Evolutionary conservation across 2,113 vertebrate genomes (phyloP).

Genomic region (Ceyx cyanopectus): DNA sequence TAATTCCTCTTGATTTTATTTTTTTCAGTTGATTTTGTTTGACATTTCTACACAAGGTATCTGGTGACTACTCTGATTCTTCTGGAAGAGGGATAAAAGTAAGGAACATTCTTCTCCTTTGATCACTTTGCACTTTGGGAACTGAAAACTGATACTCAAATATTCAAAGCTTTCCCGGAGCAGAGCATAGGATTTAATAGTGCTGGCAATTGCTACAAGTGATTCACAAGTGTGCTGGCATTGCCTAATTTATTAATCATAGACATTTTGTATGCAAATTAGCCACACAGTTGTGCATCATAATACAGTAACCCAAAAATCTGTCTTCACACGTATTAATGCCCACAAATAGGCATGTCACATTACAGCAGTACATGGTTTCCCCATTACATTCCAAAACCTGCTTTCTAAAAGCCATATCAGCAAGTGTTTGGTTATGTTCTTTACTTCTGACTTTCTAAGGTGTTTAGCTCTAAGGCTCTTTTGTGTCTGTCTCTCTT

Average conservation of each 20-base stretch:
- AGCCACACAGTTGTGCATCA: background rate
- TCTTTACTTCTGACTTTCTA: background rate
- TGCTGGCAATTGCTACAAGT: background rate
- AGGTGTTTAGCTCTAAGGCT: background rate
- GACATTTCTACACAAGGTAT: background rate
- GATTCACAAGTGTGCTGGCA: background rate
- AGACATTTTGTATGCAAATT: conserved; percentile 12
- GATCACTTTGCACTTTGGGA: background rate
- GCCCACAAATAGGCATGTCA: rapidly evolving
- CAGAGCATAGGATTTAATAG: background rate
- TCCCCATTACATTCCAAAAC: background rate
- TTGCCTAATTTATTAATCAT: conserved; percentile 35
- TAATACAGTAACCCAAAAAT: background rate
- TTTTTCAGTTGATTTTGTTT: background rate
- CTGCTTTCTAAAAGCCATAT: background rate
- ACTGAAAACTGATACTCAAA: background rate
- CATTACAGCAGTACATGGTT: background rate
- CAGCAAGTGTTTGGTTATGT: background rate
- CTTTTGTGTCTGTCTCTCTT: background rate
- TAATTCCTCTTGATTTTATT: background rate
- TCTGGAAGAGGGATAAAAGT: background rate
- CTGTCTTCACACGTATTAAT: background rate
- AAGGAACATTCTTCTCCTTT: background rate
- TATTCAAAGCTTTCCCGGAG: background rate
- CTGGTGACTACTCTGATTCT: background rate